Base-by-base conservation (phyloP, 1,140 invertebrate genomes). In the Drosophila sproati region DNA sequence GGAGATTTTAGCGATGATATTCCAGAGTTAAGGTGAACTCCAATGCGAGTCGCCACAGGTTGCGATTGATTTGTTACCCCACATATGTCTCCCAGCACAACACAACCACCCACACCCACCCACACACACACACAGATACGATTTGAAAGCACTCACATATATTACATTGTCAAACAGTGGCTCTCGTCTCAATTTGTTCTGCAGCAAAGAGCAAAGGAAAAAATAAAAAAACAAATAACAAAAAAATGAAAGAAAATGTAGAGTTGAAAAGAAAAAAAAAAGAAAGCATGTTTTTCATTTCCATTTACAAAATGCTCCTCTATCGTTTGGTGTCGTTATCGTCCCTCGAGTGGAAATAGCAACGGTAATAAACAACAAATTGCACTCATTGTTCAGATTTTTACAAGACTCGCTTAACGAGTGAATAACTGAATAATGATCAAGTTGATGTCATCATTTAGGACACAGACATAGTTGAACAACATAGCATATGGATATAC, bases 361-460 rank as follows among this genome's bases (percentile, higher is more conserved):
- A 67, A 64, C 63, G 68, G 78, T 78, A 86, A 85, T 79, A 70
- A 67, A 78, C 77, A 88, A 88, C 82, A 87, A 87, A 88, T 87
- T 86, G 82, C 66, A 77, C 71, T 80, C 51, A 71, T 71, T 74
- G 66, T 77, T 80, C 54, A 47, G 57, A 35, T 51, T 71, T 68
- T 34, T 12, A 29, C 37, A 8, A 61, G 55, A 62, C 56, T 48
- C 54, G 59, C 39, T 37, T 57, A 43, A 32, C 32, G 47, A 56
- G 54, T 52, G 45, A 60, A 71, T 74, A 74, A 63, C 59, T 63
- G 72, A 62, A 57, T 51, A 75, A 57, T 47, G 28, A 6, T 5
- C 2, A 3, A 37, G 20, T 29, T 59, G 5, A 55, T 35, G 29
- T 2, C 31, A 52, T 52, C 20, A 34, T 34, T 52, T n/a, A 4